A percentile compares a stretch with the other conserved stretches of the same genome.
Evolutionary conservation across 2,113 vertebrate species (phyloP).

Genomic region (Orycteropus afer): DNA sequence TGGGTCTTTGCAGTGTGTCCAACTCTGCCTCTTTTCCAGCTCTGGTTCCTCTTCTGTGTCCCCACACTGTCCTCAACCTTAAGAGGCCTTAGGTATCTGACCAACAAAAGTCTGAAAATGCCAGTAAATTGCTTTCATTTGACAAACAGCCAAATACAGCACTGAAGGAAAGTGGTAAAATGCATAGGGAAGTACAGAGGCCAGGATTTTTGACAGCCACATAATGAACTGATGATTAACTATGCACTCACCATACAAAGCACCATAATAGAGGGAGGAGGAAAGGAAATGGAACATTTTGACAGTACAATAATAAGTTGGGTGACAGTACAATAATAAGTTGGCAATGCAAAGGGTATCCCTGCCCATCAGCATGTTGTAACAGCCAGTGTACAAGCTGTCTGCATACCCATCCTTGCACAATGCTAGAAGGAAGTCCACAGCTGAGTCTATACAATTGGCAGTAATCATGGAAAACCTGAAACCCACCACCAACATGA

Average conservation of each 20-base stretch:
- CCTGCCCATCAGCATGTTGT: accelerated
- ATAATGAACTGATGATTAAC: not conserved
- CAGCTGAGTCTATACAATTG: accelerated
- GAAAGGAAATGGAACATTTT: slow-evolving; percentile 47
- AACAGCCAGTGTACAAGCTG: too few relatives aligned
- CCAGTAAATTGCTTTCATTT: slow-evolving; percentile 25
- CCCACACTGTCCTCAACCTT: not conserved
- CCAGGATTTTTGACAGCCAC: slow-evolving; percentile 43
- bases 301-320: too few relatives aligned
- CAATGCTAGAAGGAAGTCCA: accelerated
- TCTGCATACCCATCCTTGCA: not conserved
- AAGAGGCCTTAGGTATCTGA: not conserved
- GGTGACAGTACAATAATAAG: too few relatives aligned
- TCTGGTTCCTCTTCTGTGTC: not conserved
- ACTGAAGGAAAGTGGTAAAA: slow-evolving; percentile 23
- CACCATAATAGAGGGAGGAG: not conserved
- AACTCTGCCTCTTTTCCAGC: not conserved
- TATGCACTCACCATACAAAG: not conserved
- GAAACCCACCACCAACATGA: not conserved
- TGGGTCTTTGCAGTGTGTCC: accelerated
- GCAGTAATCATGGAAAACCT: not conserved
- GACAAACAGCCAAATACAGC: not conserved
- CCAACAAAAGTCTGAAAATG: not conserved
- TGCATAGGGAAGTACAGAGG: not conserved
- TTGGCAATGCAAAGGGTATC: accelerated